A percentile compares a stretch with the other conserved stretches of the same genome.
phyloP scores from a whole-genome alignment of 1,140 invertebrate species.

The Heliconius congener region DNA sequence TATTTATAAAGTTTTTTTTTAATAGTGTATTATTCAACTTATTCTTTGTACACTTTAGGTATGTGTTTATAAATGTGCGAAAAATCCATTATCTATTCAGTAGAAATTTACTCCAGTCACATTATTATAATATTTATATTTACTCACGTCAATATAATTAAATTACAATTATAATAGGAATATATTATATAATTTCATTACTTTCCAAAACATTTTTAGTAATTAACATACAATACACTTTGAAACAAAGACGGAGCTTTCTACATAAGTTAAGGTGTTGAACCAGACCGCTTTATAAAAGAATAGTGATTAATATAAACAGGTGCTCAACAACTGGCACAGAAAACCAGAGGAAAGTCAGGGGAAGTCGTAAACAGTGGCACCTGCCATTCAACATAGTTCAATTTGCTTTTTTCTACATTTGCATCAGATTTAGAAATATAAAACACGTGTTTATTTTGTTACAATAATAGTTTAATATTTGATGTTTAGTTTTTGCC shows the following conservation, averaged over 20 bases:
- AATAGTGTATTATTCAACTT: background rate
- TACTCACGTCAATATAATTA: slow-evolving; percentile 9
- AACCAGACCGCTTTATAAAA: slow-evolving; percentile 36
- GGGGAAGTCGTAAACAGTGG: slow-evolving; percentile 73
- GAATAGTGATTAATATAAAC: slow-evolving; percentile 60
- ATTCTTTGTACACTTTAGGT: background rate
- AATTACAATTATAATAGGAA: slow-evolving; percentile 7
- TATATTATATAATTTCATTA: slow-evolving; percentile 7
- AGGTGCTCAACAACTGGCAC: slow-evolving; percentile 56
- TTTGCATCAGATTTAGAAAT: slow-evolving; percentile 48
- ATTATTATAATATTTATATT: background rate
- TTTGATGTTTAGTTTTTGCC: too few species aligned
- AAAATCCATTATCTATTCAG: background rate
- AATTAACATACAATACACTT: slow-evolving; percentile 26
- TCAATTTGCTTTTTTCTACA: slow-evolving; percentile 44
- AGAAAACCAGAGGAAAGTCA: slow-evolving; percentile 50
- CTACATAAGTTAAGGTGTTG: slow-evolving; percentile 21
- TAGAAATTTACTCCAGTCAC: background rate
- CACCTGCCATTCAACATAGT: slow-evolving; percentile 51
- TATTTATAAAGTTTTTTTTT: too few species aligned
- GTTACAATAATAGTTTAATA: too few species aligned
- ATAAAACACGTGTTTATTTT: background rate
- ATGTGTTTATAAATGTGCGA: background rate
- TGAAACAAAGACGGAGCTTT: slow-evolving; percentile 17
- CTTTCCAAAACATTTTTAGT: slow-evolving; percentile 6